phyloP scores from a whole-genome alignment of 2,888 invertebrate species.

The Villa cingulata region DNA sequence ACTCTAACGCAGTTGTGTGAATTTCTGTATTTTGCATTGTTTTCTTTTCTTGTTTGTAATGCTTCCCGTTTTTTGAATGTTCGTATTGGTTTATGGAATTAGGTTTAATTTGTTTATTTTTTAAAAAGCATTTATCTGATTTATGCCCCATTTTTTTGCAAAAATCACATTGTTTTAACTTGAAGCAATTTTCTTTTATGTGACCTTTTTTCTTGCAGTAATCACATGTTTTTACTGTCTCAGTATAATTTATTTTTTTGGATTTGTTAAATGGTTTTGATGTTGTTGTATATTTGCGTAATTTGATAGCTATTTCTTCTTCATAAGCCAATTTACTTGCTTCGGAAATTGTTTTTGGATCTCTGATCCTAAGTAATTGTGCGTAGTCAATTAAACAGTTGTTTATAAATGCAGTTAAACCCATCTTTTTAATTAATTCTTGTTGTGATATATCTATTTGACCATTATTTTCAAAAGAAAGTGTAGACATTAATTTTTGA shows the following conservation, averaged over 20 bases:
- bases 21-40: not conserved
- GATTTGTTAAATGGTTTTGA: too few relatives aligned
- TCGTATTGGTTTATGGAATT: not conserved
- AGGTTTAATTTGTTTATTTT: not conserved
- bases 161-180: too few relatives aligned
- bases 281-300: not conserved
- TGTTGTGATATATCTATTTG: not conserved
- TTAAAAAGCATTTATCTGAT: not conserved
- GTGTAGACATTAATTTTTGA: not conserved
- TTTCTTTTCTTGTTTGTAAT: too few relatives aligned
- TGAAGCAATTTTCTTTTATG: not conserved
- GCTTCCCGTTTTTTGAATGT: not conserved
- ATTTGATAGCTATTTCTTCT: not conserved
- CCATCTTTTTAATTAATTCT: not conserved
- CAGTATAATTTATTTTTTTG: too few relatives aligned
- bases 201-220: not conserved
- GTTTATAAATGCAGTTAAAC: not conserved
- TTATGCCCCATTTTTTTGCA: not conserved
- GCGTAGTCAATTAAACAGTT: not conserved
- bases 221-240: not conserved
- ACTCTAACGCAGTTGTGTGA: not conserved
- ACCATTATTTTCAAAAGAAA: not conserved
- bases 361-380: constrained; percentile 1
- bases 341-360: constrained; percentile 1
- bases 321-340: not conserved